phyloP scores from a whole-genome alignment of 2,113 vertebrate genomes.

The Smithornis capensis region DNA sequence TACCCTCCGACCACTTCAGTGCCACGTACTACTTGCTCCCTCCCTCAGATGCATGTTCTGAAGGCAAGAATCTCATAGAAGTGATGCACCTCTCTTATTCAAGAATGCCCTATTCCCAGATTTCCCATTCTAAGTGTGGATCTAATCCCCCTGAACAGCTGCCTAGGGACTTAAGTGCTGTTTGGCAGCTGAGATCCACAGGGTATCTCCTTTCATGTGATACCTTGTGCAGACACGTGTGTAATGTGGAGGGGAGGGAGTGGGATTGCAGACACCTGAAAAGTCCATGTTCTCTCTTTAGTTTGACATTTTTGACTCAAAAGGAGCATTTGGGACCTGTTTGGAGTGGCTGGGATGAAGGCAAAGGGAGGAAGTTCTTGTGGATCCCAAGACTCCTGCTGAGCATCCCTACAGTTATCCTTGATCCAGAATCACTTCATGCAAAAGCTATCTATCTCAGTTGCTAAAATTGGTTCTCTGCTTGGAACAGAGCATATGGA shows the following conservation, averaged over 20 bases:
- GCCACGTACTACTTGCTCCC: neutral
- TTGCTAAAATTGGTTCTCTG: neutral
- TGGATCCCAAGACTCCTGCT: neutral
- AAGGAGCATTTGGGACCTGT: neutral
- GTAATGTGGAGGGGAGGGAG: fast-evolving
- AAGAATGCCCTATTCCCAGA: neutral
- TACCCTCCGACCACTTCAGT: neutral
- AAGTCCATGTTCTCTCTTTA: neutral
- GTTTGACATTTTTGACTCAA: neutral
- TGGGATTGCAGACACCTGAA: neutral
- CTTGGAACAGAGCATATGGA: neutral
- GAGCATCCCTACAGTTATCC: neutral
- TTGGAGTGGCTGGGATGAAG: neutral
- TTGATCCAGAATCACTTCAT: neutral
- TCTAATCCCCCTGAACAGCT: neutral
- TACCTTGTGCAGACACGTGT: neutral
- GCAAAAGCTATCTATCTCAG: neutral
- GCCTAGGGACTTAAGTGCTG: neutral
- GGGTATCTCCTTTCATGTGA: neutral
- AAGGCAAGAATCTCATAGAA: neutral
- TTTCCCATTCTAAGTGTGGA: neutral
- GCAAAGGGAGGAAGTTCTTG: neutral
- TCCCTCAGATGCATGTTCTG: neutral
- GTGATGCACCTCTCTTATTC: neutral
- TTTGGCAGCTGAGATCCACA: neutral